phyloP scores from a whole-genome alignment of 1,140 invertebrate genomes.

The Bombus balteatus region DNA sequence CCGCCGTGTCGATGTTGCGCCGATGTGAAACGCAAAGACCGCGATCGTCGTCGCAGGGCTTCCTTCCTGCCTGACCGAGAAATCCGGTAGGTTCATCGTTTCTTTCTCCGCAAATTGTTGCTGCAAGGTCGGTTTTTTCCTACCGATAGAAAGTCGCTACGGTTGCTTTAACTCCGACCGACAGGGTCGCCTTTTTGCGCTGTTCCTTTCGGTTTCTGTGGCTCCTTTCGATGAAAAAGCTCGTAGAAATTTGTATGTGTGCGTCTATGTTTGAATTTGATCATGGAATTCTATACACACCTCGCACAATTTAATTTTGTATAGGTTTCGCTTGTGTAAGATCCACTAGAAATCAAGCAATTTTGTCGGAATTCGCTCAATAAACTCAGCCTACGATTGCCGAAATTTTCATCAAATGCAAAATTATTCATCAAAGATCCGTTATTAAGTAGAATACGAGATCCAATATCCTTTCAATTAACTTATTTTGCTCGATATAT shows the following conservation, averaged over 20 bases:
- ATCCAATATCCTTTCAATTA: too few relatives aligned
- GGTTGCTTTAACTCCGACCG: constrained; percentile 6
- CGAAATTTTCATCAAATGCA: too few relatives aligned
- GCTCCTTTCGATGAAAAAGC: too few relatives aligned
- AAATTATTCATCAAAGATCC: too few relatives aligned
- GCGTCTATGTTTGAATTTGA: background rate
- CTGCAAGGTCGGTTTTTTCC: background rate
- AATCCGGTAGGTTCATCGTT: background rate
- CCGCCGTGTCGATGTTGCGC: too few relatives aligned
- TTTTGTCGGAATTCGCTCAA: too few relatives aligned
- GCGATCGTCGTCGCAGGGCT: background rate
- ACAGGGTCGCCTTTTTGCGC: background rate
- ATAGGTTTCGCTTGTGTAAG: too few relatives aligned
- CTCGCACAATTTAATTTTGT: too few relatives aligned
- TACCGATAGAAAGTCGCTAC: constrained; percentile 30
- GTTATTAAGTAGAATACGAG: too few relatives aligned
- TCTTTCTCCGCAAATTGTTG: background rate
- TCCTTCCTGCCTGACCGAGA: background rate
- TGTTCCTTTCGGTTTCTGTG: background rate
- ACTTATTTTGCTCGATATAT: too few relatives aligned
- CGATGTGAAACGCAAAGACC: constrained; percentile 13
- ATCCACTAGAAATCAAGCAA: too few relatives aligned
- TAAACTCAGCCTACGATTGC: too few relatives aligned
- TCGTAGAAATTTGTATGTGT: background rate
- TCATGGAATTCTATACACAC: background rate